Base-by-base conservation (phyloP, 2,113 vertebrate genomes). In the Emydura subglobosa region DNA sequence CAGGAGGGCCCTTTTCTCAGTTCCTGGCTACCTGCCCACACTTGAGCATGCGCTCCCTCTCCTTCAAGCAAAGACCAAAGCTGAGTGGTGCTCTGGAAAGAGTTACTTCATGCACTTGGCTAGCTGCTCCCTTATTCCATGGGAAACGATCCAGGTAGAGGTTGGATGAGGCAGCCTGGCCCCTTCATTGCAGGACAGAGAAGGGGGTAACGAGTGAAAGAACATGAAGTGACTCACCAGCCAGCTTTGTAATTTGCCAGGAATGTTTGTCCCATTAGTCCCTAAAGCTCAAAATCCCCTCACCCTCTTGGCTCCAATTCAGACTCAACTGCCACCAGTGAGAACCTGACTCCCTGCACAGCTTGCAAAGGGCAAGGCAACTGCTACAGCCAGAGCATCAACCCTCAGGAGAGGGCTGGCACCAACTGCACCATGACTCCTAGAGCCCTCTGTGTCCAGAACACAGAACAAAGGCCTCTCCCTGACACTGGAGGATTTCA, bases 81-180 rank as follows among this genome's bases (percentile, higher is more conserved):
- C 90, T 91, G 94, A 97, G 95, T 90, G 85, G 90, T 92, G 86
- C 84, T 97, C 90, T 98, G 98, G 98, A 98, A 98, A 98, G 93
- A 97, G 95, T 98, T 98, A 98, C 97, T 97, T 98, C 98, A 98
- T 97, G 96, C 61, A 90, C 82, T 97, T 98, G 97, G 98, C 97
- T 0, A 96, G 97, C 96, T 96, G 97, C 74, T 98, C 98, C 98
- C 98, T 98, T 97, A 98, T 98, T 98, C 98, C 98, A 98, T 86
- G 98, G 98, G 98, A 99, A 98, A 98, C 95, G 89, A 98, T 99
- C 98, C 99, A 99, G 99, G 98, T 95, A 97, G 83, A 95, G 96
- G 97, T 97, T 80, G 95, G 95, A 96, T 95, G 94, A 97, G 90
- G 93, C 93, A 96, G 97, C 89, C 82, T 89, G 95, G 97, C 90